Base-by-base conservation (phyloP, 2,888 invertebrate genomes). In the Ophion ellenae region DNA sequence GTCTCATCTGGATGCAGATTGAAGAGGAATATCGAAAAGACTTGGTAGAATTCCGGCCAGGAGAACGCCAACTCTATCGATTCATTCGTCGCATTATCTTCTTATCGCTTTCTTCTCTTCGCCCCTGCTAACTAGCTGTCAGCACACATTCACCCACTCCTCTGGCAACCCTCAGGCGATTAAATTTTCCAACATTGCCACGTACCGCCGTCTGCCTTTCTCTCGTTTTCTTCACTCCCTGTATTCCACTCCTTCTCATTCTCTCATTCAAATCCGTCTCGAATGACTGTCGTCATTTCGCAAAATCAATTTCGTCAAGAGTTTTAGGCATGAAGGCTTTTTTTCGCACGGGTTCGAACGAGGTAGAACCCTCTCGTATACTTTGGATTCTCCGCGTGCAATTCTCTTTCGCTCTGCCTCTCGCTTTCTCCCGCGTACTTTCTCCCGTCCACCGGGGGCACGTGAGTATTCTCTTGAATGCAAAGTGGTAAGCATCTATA, bases 391-490 rank as follows among this genome's bases (percentile, higher is more conserved):
- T 66, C 66, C 59, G 82, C 76, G 76, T 45, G 69, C 47, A 70
- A 47, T 59, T 47, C 32, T 59, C 32, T 81, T 40, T 75, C 74
- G 20, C 61, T 63, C 71, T 59, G 11, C 17, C 28, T 71, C 63
- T 76, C 78, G 10, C 28, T 79, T 64, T 57, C 73, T 61, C 74
- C 57, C 64, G 59, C 36, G 36, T 36, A 5, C 36, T 7, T 36
- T 73, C 57, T 73, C 84, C 53, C 28, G 76, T 57, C 53, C 64
- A 63, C 67, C 69, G 28, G 61, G 64, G 78, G 71, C 78, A 77
- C 76, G 84, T 83, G 86, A 87, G 84, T 86, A 85, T 87, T 87
- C 83, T 83, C 83, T 79, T 86, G 84, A 86, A 87, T 87, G 87
- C 81, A 87, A 86, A 87, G 87, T 87, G 86, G 81, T 40, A 32